Percentiles rank a stretch among this genome's conserved stretches.
Conservation (phyloP, 2,797 vertebrate genomes). For the Gorsachius magnificus region DNA sequence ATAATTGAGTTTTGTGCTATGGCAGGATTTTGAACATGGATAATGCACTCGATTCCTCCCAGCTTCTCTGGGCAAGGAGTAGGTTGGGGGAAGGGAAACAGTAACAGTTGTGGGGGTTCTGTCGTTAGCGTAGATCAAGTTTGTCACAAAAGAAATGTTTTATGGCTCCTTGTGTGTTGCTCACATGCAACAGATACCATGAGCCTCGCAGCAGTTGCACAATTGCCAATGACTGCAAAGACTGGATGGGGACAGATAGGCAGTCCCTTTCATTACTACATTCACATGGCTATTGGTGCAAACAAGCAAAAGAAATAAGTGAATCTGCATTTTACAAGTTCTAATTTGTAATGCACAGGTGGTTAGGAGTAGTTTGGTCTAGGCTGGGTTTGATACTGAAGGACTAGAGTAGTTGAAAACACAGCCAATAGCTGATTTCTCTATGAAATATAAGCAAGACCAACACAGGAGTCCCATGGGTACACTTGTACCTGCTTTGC, state of each 20-base stretch:
- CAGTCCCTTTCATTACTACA: background rate
- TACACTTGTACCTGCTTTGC: background rate
- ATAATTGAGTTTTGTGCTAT: background rate
- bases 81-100: background rate
- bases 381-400: background rate
- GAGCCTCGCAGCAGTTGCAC: background rate
- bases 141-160: background rate
- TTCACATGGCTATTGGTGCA: background rate
- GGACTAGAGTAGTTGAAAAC: background rate
- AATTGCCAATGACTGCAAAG: background rate
- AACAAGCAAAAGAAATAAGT: background rate
- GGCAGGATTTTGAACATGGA: background rate
- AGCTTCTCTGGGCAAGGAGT: background rate
- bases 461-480: background rate
- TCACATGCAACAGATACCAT: background rate
- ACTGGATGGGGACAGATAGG: background rate
- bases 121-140: background rate
- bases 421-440: background rate
- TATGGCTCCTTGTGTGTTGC: background rate
- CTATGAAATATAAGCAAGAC: background rate
- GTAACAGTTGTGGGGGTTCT: background rate
- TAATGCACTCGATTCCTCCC: background rate
- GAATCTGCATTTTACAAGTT: background rate
- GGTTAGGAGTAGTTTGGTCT: background rate
- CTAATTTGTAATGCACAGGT: background rate